Evolutionary conservation across 37 sponge, comb jelly and placozoan genomes (phyloP).

Genomic region (Amphimedon queenslandica): DNA sequence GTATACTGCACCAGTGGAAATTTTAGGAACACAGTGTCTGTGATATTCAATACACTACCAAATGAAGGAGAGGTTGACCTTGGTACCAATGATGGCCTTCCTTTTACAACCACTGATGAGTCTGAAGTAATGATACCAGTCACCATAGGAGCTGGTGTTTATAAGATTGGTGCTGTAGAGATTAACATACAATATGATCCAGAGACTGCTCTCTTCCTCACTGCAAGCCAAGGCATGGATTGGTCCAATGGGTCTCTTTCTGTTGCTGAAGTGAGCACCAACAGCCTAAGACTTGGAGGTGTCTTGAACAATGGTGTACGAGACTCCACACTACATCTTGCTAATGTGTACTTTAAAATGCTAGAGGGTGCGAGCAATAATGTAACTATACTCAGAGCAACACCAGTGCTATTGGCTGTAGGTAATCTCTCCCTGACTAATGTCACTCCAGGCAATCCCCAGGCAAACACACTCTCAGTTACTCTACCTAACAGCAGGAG

Average conservation of each 20-base stretch:
- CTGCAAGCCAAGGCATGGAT: conserved; percentile 17
- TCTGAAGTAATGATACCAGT: conserved; percentile 29
- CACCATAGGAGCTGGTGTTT: conserved; percentile 13
- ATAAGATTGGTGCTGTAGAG: conserved; percentile 39
- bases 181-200: conserved; percentile 14
- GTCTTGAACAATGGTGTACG: conserved; percentile 29
- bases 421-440: conserved; percentile 9
- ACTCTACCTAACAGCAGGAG: conserved; percentile 5
- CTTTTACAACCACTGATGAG: conserved; percentile 9
- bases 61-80: conserved; percentile 32
- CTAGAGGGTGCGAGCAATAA: neutral
- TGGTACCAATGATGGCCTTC: conserved; percentile 8
- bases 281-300: conserved; percentile 32
- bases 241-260: conserved; percentile 40
- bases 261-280: neutral
- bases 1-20: neutral
- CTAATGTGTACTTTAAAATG: conserved; percentile 23
- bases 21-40: neutral
- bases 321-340: conserved; percentile 22
- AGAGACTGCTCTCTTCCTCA: neutral
- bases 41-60: conserved; percentile 29
- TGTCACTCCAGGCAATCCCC: too few species aligned
- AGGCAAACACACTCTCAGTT: conserved; percentile 6
- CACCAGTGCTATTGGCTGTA: conserved; percentile 1
- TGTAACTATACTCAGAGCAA: conserved; percentile 15